Evolutionary conservation across 2,888 invertebrate genomes (phyloP).

Genomic region (Heliconius ismenius): DNA sequence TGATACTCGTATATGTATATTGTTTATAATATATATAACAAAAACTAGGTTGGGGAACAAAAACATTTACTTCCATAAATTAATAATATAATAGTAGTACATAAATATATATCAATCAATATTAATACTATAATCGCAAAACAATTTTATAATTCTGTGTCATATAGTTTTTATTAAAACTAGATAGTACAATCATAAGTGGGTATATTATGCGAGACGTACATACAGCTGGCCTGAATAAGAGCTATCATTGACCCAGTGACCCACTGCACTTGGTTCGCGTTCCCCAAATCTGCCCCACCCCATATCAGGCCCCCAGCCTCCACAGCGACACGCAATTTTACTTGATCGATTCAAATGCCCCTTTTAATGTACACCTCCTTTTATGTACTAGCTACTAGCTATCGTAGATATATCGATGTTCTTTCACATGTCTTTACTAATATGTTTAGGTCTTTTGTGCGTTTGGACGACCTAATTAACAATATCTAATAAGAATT

Average conservation of each 20-base stretch:
- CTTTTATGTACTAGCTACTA: constrained; percentile 3
- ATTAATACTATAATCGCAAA: not conserved
- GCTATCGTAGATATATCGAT: not conserved
- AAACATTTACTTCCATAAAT: not conserved
- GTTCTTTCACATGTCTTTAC: not conserved
- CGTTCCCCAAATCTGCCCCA: constrained; percentile 57
- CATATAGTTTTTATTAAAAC: not conserved
- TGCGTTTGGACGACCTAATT: not conserved
- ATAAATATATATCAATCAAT: not conserved
- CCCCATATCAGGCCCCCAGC: constrained; percentile 41
- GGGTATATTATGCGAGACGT: constrained; percentile 23
- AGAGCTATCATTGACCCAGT: constrained; percentile 68
- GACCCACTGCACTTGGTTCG: constrained; percentile 78
- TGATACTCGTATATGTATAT: not conserved
- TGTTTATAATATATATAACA: not conserved
- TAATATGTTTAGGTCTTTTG: not conserved
- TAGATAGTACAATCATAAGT: not conserved
- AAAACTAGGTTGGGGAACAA: not conserved
- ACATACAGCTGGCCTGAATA: constrained; percentile 35
- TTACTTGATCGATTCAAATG: constrained; percentile 40
- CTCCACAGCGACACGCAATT: constrained; percentile 34
- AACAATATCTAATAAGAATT: no score
- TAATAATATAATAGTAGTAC: not conserved
- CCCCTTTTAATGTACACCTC: constrained; percentile 16
- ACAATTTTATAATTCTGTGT: not conserved